Base-by-base conservation (phyloP, 2,888 invertebrate species). In the Ischnus inquisitorius region DNA sequence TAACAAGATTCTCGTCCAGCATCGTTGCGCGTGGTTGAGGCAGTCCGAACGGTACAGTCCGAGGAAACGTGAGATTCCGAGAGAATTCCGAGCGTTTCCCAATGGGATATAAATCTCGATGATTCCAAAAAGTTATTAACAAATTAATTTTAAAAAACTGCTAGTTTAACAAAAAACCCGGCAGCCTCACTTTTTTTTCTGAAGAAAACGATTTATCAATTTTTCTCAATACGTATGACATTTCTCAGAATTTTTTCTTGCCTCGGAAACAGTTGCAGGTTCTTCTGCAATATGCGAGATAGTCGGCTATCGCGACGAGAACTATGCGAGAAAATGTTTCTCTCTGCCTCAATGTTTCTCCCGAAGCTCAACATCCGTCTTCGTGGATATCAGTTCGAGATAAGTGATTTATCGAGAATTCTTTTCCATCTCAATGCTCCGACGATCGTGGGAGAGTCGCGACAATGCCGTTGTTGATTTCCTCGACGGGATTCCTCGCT, bases 371-470 rank as follows among this genome's bases (percentile, higher is more conserved):
- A 57, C n/a, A 67, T 57, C 4, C 8, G 8, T 28, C 46, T 14
- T 79, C 60, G 34, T 64, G 39, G 71, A 79, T 79, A 54, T 10
- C 54, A 16, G 12, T 64, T 39, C 46, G 28, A 39, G n/a, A 34
- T n/a, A 46, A 79, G 19, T 34, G 65, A 72, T 51, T 75, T 75
- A 80, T 75, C 65, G 75, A 62, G 25, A n/a, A 6, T 16, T 12
- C 16, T 67, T 60, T 51, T 34, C 34, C 34, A 5, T 41, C 48
- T 41, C 1, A 19, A 16, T 64, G n/a, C 48, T 39, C n/a, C 5
- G 22, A 16, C 28, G 68, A 71, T 81, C 81, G 81, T 81, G 76
- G 81, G 81, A 81, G 64, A 76, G 71, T 74, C 25, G 57, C 28
- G 64, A 76, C 80, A 67, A 46, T 60, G 57, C 68, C 60, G 46